Evolutionary conservation across 1,140 invertebrate genomes (phyloP), one percentile per base, ranked within the genome.

Genomic region (Dendroctonus ponderosae): DNA sequence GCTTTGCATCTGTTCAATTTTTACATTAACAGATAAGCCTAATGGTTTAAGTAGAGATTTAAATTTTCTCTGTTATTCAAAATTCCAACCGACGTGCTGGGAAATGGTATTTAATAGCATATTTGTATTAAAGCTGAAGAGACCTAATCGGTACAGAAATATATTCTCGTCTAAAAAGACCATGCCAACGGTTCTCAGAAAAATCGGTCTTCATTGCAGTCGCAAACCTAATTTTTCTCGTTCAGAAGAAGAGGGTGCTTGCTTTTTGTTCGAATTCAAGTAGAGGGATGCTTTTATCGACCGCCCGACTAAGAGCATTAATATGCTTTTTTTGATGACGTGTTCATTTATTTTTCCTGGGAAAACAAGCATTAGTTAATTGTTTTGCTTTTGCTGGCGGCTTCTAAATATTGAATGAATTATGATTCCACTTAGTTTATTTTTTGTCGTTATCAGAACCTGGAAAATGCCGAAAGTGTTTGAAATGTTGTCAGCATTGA

Each of bases 301-400:
- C 49, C 44, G 26, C 15, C 43, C 14, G 7, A 9, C 58, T 7
- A 49, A 49, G 41, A 40, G 14, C 58, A 60, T 60, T 60, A 60
- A 60, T 60, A 49, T 48, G 37, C 46, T 60, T 60, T 60, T 58
- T 60, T 60, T 60, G 58, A 49, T 39, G 58, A 60, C 46, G 49
- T n/a, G 43, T 26, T 49, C 43, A 49, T 60, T 60, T 60, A 60
- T 60, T 48, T 60, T 26, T 26, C 26, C 26, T 26, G 46, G 7
- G 44, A 61, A 61, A 61, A 50, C 58, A 61, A 61, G 58, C 58
- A 61, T 61, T 61, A 61, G 58, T 61, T 61, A 61, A 61, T 61
- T 61, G 58, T 44, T 61, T 61, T 50, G 58, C 58, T 61, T 61
- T 61, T 61, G 58, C 15, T 61, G 46, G 44, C 44, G 39, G 26